Evolutionary conservation across 1,140 invertebrate genomes (phyloP).

Genomic region (Physella acuta): DNA sequence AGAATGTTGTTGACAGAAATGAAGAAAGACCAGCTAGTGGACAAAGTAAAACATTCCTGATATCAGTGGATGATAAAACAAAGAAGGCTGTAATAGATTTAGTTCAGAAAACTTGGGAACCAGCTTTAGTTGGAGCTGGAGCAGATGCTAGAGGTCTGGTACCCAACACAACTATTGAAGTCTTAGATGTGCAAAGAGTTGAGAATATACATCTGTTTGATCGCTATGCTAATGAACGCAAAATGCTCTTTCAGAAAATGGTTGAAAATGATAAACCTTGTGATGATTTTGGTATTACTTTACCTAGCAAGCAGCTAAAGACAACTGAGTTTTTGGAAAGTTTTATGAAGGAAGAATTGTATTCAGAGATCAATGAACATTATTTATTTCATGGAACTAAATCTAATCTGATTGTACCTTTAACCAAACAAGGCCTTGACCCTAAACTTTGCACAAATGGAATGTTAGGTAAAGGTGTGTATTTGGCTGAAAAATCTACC

Average conservation of each 20-base stretch:
- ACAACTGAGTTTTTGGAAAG: background rate
- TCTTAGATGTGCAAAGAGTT: conserved; percentile 1
- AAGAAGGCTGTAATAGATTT: background rate
- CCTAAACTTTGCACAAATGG: conserved; percentile 30
- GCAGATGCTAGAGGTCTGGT: background rate
- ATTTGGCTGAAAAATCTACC: conserved; percentile 45
- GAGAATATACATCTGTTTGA: conserved; percentile 4
- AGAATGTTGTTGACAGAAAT: background rate
- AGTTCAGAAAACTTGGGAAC: background rate
- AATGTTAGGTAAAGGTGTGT: conserved; percentile 47
- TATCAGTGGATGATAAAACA: background rate
- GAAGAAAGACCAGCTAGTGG: no score
- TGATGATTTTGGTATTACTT: conserved; percentile 5
- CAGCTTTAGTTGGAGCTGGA: background rate
- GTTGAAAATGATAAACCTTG: background rate
- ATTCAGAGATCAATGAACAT: conserved; percentile 46
- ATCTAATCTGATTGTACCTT: conserved; percentile 27
- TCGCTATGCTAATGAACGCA: background rate
- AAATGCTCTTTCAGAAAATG: conserved; percentile 1
- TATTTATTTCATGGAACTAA: conserved; percentile 50
- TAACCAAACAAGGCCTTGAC: conserved; percentile 39
- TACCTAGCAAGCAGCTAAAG: background rate
- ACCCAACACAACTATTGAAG: background rate
- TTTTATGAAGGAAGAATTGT: conserved; percentile 11
- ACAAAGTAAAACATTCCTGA: background rate